Conservation (phyloP, 2,113 vertebrate genomes). For the Corynorhinus townsendii region DNA sequence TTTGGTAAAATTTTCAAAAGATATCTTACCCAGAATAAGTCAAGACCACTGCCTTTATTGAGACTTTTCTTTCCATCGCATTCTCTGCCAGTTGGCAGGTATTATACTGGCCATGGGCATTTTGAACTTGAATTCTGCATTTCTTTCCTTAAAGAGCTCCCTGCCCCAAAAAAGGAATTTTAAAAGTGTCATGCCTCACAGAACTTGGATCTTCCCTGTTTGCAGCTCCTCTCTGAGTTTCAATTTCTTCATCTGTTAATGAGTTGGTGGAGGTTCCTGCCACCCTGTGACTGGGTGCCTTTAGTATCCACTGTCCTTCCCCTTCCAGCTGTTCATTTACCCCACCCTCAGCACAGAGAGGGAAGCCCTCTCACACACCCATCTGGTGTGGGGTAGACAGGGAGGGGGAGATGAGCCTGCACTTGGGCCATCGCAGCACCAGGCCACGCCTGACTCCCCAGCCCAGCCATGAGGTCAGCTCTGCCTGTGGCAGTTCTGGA, state of each 20-base stretch:
- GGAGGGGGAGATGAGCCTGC: background rate
- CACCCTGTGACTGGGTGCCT: background rate
- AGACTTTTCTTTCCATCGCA: background rate
- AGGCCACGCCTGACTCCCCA: background rate
- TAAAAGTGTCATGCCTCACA: background rate
- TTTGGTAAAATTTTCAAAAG: background rate
- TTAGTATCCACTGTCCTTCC: background rate
- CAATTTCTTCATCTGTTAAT: constrained; percentile 3
- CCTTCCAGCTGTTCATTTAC: background rate
- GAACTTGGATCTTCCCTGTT: background rate
- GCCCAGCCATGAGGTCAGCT: background rate
- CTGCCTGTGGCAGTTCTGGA: background rate
- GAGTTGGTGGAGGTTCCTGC: background rate
- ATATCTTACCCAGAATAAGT: background rate
- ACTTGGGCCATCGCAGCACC: background rate
- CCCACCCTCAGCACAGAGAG: background rate
- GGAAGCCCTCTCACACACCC: background rate
- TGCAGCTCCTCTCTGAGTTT: background rate
- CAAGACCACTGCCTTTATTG: background rate
- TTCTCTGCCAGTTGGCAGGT: background rate
- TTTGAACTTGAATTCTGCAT: constrained; percentile 8
- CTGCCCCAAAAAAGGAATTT: background rate
- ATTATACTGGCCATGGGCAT: background rate
- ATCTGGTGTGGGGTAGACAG: background rate
- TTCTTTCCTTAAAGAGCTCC: background rate